A percentile compares a stretch with the other conserved stretches of the same genome.
These are phyloP conservation scores for Tenualosa ilisha DNA, from an alignment of 2,797 vertebrate genomes.

Conservation along the genomic window DNA sequence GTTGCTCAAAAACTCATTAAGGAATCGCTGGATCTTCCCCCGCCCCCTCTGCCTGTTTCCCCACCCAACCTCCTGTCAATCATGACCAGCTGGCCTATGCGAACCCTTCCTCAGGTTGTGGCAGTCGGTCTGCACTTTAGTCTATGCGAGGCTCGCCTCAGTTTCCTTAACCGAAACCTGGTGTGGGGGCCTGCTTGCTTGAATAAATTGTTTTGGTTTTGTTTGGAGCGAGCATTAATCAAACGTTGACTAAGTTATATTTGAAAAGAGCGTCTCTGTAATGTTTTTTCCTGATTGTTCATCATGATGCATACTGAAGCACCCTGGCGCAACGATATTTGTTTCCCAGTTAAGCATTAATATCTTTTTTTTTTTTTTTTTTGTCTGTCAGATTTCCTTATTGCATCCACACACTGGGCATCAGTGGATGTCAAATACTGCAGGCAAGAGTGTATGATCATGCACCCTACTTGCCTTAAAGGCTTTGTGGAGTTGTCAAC, in stretches of 20 bases:
- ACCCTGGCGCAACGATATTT: background rate
- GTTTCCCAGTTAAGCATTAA: background rate
- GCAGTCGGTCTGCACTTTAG: constrained; percentile 63
- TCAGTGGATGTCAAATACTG: background rate
- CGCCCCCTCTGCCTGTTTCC: constrained; percentile 27
- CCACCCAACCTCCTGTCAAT: constrained; percentile 10
- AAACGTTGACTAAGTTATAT: constrained; percentile 46
- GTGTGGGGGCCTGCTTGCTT: constrained; percentile 50
- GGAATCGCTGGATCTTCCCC: constrained; percentile 44
- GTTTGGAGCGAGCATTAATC: constrained; percentile 41
- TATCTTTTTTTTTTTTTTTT: background rate
- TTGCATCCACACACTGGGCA: background rate
- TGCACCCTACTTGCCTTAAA: background rate
- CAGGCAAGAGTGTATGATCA: background rate
- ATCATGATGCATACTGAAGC: background rate
- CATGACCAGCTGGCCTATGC: constrained; percentile 31
- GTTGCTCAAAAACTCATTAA: constrained; percentile 52
- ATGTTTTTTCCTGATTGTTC: background rate
- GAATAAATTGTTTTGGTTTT: constrained; percentile 30
- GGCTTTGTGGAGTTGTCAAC: background rate
- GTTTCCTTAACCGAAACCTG: constrained; percentile 39
- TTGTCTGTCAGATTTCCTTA: background rate
- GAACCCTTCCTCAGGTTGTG: constrained; percentile 51
- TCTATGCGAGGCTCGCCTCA: constrained; percentile 18
- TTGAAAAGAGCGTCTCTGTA: constrained; percentile 17